Conservation (phyloP, 2,888 invertebrate species). For the Teinopalpus imperialis region DNA sequence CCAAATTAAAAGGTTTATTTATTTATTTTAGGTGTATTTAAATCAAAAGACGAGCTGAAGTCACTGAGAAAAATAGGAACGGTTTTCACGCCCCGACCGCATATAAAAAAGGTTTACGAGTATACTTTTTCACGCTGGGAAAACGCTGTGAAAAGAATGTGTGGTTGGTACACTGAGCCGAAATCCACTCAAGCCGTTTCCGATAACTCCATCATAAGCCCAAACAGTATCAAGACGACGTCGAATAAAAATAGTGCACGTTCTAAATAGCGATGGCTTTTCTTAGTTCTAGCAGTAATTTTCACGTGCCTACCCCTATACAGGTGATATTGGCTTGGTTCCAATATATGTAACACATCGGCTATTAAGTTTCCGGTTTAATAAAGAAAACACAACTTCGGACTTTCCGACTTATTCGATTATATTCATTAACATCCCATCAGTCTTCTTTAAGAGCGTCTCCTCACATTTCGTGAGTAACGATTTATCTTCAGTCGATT, state of each 20-base stretch:
- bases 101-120: constrained; percentile 56
- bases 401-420: too few species aligned
- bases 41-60: constrained; percentile 84
- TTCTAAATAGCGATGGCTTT: constrained; percentile 69
- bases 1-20: too few species aligned
- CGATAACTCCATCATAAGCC: too few species aligned
- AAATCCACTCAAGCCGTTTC: constrained; percentile 37
- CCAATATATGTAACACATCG: too few species aligned
- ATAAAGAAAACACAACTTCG: too few species aligned
- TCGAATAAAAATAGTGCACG: constrained; percentile 45
- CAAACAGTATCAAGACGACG: constrained; percentile 47
- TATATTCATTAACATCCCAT: too few species aligned
- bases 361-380: too few species aligned
- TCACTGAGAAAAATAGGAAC: constrained; percentile 82
- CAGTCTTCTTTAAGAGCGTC: too few species aligned
- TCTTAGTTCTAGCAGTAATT: constrained; percentile 47
- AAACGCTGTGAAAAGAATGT: constrained; percentile 79
- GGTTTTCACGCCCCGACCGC: constrained; percentile 81
- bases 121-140: constrained; percentile 77
- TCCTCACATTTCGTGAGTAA: too few species aligned
- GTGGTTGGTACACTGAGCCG: constrained; percentile 75
- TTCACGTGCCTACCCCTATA: constrained; percentile 48
- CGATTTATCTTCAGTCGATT: too few species aligned
- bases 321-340: constrained; percentile 62
- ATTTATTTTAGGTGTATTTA: constrained; percentile 87